Evolutionary conservation across 1,140 invertebrate species (phyloP), one percentile per base, ranked within the genome.

Genomic region (Polyergus mexicanus): DNA sequence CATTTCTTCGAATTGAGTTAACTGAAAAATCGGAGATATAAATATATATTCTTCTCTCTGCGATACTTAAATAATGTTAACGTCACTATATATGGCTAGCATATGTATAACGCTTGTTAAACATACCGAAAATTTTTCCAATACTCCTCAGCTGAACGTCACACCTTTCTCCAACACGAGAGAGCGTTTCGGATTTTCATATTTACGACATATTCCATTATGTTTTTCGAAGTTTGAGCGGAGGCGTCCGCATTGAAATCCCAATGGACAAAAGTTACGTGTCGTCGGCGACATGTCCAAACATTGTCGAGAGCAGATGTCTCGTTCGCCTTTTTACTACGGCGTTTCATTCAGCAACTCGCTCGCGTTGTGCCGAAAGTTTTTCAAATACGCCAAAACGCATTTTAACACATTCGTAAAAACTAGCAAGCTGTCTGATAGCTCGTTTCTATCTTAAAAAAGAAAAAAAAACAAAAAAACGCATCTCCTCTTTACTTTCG

Each of bases 221-320:
- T 94, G 89, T 80, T 80, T 86, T 84, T 69, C 87, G 89, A 89
- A 92, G 90, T 75, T 86, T 69, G 86, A 86, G 88, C 68, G 77
- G 90, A 75, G 84, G 56, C 66, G 86, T 85, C 65, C 77, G 89
- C 86, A 94, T 94, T 94, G 87, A 94, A 94, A 93, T 94, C 92
- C 92, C 92, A 80, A 83, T 89, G 93, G 93, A 94, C 93, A 94
- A 95, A 94, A 95, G 94, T 95, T 94, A 84, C 68, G 81, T 89
- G 81, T 87, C 88, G 89, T 80, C 86, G 87, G 74, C 78, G 87
- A 90, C 87, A 88, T 93, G 92, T 95, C 92, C 92, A 94, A 95
- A 95, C 90, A 95, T 94, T 95, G 94, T 94, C 92, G 92, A 90
- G 91, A 87, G 92, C 94, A 94, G 94, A 95, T 94, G 94, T 93